These are phyloP conservation scores for Montipora efflorescens DNA, from an alignment of 64 coral and sea anemone species.

Conservation along the genomic window DNA sequence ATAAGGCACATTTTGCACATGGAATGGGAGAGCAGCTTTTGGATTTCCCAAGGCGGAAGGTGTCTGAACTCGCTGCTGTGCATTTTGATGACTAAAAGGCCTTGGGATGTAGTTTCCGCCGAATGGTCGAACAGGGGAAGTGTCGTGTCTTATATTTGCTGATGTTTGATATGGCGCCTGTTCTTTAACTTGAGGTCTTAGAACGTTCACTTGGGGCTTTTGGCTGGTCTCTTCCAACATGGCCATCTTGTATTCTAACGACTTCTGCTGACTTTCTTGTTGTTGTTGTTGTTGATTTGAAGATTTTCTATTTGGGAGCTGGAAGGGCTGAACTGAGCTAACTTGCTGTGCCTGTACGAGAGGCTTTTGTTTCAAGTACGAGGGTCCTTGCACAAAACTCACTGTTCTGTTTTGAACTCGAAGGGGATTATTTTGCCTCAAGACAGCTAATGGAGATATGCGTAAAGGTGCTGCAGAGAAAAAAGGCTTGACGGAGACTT, in stretches of 20 bases:
- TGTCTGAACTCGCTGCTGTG: not conserved
- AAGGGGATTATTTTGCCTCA: not conserved
- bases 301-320: not conserved
- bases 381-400: not conserved
- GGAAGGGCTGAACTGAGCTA: not conserved
- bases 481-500: not conserved
- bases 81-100: not conserved
- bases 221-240: not conserved
- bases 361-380: not conserved
- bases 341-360: not conserved
- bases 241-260: conserved; percentile 13
- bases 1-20: not conserved
- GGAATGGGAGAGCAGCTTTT: not conserved
- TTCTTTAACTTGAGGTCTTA: not conserved
- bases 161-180: not conserved
- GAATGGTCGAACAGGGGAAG: not conserved
- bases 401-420: not conserved
- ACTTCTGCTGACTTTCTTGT: conserved; percentile 13
- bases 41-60: not conserved
- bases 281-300: not conserved
- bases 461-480: not conserved
- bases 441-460: no score
- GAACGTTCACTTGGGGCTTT: not conserved
- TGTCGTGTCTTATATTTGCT: not conserved
- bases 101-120: not conserved